A percentile compares a stretch with the other conserved stretches of the same genome.
phyloP scores from a whole-genome alignment of 2,797 vertebrate genomes.

The Petrocephalus sullivani region DNA sequence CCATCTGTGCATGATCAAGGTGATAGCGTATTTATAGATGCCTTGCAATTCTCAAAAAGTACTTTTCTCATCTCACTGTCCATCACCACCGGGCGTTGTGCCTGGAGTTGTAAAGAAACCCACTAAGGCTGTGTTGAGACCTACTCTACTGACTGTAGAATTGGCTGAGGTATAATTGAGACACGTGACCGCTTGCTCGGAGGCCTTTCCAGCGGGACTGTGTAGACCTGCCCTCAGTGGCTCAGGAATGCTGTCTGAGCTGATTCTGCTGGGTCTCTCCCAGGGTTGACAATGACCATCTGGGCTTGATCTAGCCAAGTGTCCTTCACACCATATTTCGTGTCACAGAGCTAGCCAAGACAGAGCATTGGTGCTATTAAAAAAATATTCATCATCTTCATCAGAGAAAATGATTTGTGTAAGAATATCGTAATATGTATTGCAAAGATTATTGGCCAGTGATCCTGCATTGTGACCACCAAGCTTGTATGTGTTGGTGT shows the following conservation, averaged over 20 bases:
- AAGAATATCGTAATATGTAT: background rate
- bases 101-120: background rate
- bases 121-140: background rate
- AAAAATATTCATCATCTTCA: background rate
- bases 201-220: background rate
- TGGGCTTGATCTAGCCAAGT: background rate
- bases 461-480: background rate
- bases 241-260: constrained; percentile 9
- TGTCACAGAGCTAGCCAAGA: background rate
- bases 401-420: background rate
- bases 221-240: background rate
- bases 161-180: background rate
- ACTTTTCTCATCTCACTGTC: background rate
- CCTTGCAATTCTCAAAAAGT: background rate
- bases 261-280: background rate
- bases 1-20: background rate
- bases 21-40: background rate
- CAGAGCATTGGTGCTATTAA: background rate
- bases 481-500: background rate
- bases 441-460: background rate
- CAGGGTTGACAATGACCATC: background rate
- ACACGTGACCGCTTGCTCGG: background rate
- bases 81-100: background rate
- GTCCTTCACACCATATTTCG: background rate
- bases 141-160: background rate